Conservation (phyloP, 2,797 vertebrate species). For the Australoheros facetus region DNA sequence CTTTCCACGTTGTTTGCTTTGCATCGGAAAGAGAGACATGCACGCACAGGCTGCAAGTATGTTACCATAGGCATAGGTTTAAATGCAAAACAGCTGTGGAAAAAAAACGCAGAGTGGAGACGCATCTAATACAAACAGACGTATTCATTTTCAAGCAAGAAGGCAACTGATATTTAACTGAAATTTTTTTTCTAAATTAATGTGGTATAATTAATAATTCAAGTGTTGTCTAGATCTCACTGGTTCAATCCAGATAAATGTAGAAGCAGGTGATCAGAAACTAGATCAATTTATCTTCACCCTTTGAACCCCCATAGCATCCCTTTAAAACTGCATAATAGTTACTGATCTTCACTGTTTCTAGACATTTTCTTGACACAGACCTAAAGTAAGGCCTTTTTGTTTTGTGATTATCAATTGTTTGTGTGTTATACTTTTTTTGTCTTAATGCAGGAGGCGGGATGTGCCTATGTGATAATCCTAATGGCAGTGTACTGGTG, state of each 20-base stretch:
- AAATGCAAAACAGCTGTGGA: background rate
- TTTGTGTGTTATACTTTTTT: background rate
- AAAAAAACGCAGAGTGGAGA: background rate
- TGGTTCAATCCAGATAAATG: background rate
- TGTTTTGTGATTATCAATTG: background rate
- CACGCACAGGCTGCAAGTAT: constrained; percentile 6
- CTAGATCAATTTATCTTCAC: constrained; percentile 34
- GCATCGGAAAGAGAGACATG: constrained; percentile 26
- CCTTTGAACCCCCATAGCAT: constrained; percentile 42
- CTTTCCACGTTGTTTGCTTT: constrained; percentile 21
- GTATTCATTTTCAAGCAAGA: background rate
- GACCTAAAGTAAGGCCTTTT: background rate
- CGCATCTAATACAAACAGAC: background rate
- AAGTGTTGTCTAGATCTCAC: background rate
- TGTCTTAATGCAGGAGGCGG: constrained; percentile 83
- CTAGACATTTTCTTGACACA: background rate
- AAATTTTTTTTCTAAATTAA: background rate
- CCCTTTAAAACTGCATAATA: constrained; percentile 11
- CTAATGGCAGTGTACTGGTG: constrained; percentile 98
- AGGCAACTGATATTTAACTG: background rate
- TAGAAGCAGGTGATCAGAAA: background rate
- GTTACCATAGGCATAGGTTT: constrained; percentile 45
- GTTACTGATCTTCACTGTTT: background rate
- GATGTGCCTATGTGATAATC: constrained; percentile 89
- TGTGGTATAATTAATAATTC: background rate